Percentiles rank a stretch among this genome's conserved stretches.
phyloP scores from a whole-genome alignment of 1,140 invertebrate genomes.

The Zaprionus taronus region DNA sequence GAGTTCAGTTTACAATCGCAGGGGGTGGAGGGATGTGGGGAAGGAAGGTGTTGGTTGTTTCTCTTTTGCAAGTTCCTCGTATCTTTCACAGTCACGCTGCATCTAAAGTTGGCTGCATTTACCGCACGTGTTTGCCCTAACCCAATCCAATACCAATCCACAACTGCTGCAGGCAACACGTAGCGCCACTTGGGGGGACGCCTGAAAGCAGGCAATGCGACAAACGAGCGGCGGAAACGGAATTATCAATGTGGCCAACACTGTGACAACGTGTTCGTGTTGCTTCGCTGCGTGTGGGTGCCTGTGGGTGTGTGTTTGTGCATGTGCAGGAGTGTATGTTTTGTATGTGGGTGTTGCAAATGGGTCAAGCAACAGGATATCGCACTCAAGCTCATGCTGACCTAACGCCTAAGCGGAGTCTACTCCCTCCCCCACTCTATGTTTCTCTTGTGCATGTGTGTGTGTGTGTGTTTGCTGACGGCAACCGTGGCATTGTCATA shows the following conservation, averaged over 20 bases:
- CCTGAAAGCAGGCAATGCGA: conserved; percentile 42
- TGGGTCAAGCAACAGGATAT: conserved; percentile 71
- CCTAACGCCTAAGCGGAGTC: background rate
- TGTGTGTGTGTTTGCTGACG: conserved; percentile 7
- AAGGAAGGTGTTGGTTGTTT: conserved; percentile 13
- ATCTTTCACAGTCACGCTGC: background rate
- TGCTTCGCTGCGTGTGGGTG: background rate
- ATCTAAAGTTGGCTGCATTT: conserved; percentile 7
- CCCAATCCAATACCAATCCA: conserved; percentile 19
- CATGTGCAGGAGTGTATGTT: background rate
- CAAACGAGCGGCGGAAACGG: conserved; percentile 58
- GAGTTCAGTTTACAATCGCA: conserved; percentile 36
- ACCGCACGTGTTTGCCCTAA: conserved; percentile 32
- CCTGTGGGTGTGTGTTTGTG: conserved; percentile 4
- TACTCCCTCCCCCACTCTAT: background rate
- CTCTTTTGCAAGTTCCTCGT: conserved; percentile 22
- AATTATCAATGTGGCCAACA: conserved; percentile 49
- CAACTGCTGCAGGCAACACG: conserved; percentile 1
- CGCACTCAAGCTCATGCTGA: conserved; percentile 12
- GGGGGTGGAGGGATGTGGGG: background rate
- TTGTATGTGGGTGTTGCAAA: conserved; percentile 17
- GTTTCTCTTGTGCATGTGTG: background rate
- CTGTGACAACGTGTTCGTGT: conserved; percentile 23
- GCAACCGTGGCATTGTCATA: conserved; percentile 59
- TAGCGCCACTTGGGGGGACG: background rate